Base-by-base conservation (phyloP, 2,113 vertebrate genomes). In the Brachyistius frenatus region DNA sequence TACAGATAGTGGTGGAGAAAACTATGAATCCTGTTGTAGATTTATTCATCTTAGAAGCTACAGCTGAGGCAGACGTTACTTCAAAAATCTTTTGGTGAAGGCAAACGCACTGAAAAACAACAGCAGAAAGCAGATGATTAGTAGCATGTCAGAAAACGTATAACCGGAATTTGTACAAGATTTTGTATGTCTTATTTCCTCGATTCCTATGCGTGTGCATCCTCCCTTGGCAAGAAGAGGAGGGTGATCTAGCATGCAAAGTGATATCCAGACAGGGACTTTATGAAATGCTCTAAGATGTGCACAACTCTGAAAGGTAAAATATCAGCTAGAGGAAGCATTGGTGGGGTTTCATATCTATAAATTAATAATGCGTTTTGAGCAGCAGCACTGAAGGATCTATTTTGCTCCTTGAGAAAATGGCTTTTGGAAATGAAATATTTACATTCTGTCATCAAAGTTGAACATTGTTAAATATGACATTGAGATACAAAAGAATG, bases 301-400 rank as follows among this genome's bases (percentile, higher is more conserved):
- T 73, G 67, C 76, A 79, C 54, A 58, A 71, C 85, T 91, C 88
- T 86, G 84, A 91, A 86, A 91, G 90, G 92, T 91, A 85, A 71
- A 77, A 86, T 86, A 93, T 91, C 86, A 91, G 90, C 91, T 72
- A 83, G 87, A 81, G 78, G 81, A 90, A 84, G 86, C 88, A 83
- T 80, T 89, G 85, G 90, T 89, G 83, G 81, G 77, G 79, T 89
- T 94, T 91, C 90, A 90, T 64, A 78, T 79, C 83, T 71, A 91
- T 95, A 93, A 92, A 94, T 93, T 90, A 95, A 93, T 95, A 91
- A 95, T 94, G 90, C 81, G 88, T 89, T 92, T 91, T 78, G 90
- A 93, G 90, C 86, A 84, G 89, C 84, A 69, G 83, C 86, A 76
- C 76, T 80, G 90, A 80, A 63, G 87, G 86, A 91, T 83, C 81